These are phyloP conservation scores for Pelagia noctiluca DNA, from an alignment of 30 jellyfish, hydroid and myxozoan genomes.

Conservation along the genomic window DNA sequence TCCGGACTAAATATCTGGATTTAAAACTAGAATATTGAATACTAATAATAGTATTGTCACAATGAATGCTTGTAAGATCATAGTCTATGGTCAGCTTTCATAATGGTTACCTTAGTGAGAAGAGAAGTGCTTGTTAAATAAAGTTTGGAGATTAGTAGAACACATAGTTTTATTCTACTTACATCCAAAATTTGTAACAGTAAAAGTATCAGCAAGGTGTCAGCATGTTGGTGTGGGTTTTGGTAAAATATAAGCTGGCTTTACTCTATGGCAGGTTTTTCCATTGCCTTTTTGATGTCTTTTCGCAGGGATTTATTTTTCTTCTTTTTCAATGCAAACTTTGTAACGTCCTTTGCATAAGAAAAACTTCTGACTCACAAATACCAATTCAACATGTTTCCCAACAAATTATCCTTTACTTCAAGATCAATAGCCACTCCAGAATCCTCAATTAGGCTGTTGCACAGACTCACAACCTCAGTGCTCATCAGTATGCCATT, in stretches of 20 bases:
- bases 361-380: not conserved
- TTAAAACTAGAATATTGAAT: too few relatives aligned
- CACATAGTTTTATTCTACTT: too few relatives aligned
- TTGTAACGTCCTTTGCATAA: not conserved
- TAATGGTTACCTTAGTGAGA: too few relatives aligned
- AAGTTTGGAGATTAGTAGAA: too few relatives aligned
- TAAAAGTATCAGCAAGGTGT: not conserved
- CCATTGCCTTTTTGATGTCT: conserved; percentile 1
- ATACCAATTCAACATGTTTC: too few relatives aligned
- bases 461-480: not conserved
- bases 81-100: too few relatives aligned
- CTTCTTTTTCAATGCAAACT: not conserved
- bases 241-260: too few relatives aligned
- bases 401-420: not conserved
- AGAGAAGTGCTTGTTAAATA: too few relatives aligned
- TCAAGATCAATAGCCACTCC: not conserved
- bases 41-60: too few relatives aligned
- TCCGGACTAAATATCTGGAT: too few relatives aligned
- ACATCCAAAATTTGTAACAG: too few relatives aligned
- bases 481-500: not conserved
- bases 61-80: too few relatives aligned
- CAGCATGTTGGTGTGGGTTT: not conserved
- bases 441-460: not conserved
- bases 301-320: not conserved
- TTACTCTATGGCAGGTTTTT: not conserved